Conservation (phyloP, 2,113 vertebrate species). For the Machaerirhynchus nigripectus region DNA sequence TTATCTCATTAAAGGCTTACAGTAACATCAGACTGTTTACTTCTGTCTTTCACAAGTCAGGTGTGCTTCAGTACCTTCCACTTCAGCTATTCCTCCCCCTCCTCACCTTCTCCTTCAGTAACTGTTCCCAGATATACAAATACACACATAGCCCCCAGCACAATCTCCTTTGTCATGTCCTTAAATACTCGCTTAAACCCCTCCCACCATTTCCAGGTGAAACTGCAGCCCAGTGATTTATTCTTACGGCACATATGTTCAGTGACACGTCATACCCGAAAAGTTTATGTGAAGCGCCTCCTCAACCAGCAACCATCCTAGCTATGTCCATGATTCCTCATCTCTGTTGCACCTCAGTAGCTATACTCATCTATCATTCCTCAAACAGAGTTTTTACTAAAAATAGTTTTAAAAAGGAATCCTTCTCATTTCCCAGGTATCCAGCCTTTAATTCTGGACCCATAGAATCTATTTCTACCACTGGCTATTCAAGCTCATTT, state of each 20-base stretch:
- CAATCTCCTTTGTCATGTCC: neutral
- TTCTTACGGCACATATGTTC: accelerated
- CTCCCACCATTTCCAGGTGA: neutral
- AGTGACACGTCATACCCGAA: neutral
- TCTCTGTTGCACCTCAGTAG: neutral
- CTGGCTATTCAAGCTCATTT: neutral
- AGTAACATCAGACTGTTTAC: neutral
- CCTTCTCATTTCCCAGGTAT: neutral
- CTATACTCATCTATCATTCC: neutral
- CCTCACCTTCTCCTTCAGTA: neutral
- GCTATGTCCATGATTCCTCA: neutral
- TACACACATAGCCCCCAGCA: neutral
- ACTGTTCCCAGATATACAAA: neutral
- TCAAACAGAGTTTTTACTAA: neutral
- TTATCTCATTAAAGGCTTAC: conserved; percentile 32
- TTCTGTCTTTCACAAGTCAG: neutral
- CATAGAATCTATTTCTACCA: neutral
- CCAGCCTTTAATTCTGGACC: neutral
- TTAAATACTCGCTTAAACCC: neutral
- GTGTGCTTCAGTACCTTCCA: neutral
- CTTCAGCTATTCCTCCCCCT: neutral
- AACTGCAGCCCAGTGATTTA: neutral
- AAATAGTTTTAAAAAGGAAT: neutral
- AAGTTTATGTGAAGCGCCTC: neutral
- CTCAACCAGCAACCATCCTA: neutral